Conservation (phyloP, 2,888 invertebrate species). For the Acleris literana region DNA sequence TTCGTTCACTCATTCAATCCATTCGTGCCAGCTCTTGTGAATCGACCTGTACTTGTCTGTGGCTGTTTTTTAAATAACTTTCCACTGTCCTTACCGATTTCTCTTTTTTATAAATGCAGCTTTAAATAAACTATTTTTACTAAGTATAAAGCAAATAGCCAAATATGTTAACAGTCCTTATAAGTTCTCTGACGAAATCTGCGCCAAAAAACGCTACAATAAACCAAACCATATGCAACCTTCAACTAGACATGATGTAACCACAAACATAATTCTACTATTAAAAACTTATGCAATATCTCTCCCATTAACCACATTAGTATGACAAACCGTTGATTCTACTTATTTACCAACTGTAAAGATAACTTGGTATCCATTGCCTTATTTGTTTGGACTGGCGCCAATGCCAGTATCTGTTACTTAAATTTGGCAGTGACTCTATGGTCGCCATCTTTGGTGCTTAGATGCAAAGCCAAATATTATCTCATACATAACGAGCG, state of each 20-base stretch:
- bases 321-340: constrained; percentile 5
- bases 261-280: constrained; percentile 13
- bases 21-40: too few relatives aligned
- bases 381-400: constrained; percentile 25
- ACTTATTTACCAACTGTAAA: neutral
- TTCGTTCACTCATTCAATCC: too few relatives aligned
- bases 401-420: constrained; percentile 23
- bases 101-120: too few relatives aligned
- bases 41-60: too few relatives aligned
- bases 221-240: constrained; percentile 26
- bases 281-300: constrained; percentile 1
- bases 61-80: too few relatives aligned
- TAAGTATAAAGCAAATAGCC: neutral
- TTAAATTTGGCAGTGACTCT: constrained; percentile 21
- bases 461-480: neutral
- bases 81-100: too few relatives aligned
- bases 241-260: constrained; percentile 15
- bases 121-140: too few relatives aligned
- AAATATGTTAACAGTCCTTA: neutral
- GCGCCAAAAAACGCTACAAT: neutral
- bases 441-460: neutral
- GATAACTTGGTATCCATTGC: constrained; percentile 16
- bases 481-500: neutral
- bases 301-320: neutral
- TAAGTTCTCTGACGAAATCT: neutral